Evolutionary conservation across 2,888 invertebrate species (phyloP), one percentile per base, ranked within the genome.

Genomic region (Philhelius pedissequus): DNA sequence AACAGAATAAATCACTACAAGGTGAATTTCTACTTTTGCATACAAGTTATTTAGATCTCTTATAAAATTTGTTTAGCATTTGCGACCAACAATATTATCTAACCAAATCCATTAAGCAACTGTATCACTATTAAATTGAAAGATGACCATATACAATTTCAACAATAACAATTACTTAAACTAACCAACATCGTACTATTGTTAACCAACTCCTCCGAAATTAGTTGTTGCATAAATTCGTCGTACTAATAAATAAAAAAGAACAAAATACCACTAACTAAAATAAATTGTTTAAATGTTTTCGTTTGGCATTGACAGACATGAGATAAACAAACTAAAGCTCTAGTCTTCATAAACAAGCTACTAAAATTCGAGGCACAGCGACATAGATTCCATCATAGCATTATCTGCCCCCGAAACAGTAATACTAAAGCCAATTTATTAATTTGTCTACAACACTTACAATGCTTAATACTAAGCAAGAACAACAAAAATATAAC

Each of bases 231-330:
- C n/a, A n/a, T n/a, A n/a, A n/a, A n/a, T n/a, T 62, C 18, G 40
- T 27, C 8, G 1, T 25, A 40, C 27, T 27, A n/a, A 43, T 18
- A 20, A 64, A 58, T 13, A 18, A 15, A 18, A 15, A 66, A 54
- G 25, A 62, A 48, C 9, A 54, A 62, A 50, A 56, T 32, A 45
- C 43, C 35, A 43, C 54, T 54, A 69, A 80, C 74, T 74, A 54
- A 30, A 35, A 74, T 75, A 60, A 80, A 80, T 80, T 80, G 74
- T 56, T 74, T 68, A 69, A 80, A 74, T 74, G 74, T 48, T 69
- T 54, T 22, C n/a, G 68, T 62, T 68, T 69, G 80, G 45, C 80
- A 74, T 48, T 74, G 52, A 38, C 58, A 35, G 52, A 54, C 74
- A 69, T 80, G 69, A 54, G 60, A 79, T 60, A 75, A 60, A 80